Conservation (phyloP, 2,113 vertebrate genomes). For the Seriola quinqueradiata region DNA sequence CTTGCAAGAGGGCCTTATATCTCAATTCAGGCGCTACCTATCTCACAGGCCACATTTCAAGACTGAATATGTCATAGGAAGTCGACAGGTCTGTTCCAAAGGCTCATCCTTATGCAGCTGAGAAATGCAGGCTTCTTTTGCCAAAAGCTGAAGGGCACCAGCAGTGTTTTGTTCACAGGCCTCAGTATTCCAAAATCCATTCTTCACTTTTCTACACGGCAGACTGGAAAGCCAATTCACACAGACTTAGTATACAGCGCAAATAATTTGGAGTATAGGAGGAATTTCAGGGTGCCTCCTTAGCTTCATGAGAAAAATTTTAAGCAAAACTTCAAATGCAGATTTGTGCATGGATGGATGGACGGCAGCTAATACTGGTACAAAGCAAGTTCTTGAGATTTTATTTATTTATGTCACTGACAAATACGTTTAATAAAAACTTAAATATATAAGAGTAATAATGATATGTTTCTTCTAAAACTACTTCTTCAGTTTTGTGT, state of each 20-base stretch:
- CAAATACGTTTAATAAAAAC: background rate
- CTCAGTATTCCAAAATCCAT: constrained; percentile 12
- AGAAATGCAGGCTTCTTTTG: constrained; percentile 14
- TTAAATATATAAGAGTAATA: background rate
- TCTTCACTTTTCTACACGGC: background rate
- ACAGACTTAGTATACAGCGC: background rate
- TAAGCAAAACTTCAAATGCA: background rate
- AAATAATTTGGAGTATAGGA: background rate
- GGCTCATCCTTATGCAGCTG: background rate
- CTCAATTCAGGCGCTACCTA: background rate
- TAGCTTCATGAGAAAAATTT: background rate
- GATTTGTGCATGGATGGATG: constrained; percentile 9
- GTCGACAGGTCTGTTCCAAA: constrained; percentile 1
- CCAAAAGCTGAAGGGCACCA: constrained; percentile 24
- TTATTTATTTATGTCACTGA: background rate
- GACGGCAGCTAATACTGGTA: background rate
- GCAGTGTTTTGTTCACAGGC: background rate
- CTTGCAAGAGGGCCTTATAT: background rate
- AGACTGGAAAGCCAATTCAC: background rate
- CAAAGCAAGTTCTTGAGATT: background rate
- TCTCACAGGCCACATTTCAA: background rate
- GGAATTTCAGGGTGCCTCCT: background rate
- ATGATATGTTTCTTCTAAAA: background rate
- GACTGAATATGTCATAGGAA: background rate
- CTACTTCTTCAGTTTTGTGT: background rate